Base-by-base conservation (phyloP, 1,140 invertebrate genomes). In the Hylaeus volcanicus region DNA sequence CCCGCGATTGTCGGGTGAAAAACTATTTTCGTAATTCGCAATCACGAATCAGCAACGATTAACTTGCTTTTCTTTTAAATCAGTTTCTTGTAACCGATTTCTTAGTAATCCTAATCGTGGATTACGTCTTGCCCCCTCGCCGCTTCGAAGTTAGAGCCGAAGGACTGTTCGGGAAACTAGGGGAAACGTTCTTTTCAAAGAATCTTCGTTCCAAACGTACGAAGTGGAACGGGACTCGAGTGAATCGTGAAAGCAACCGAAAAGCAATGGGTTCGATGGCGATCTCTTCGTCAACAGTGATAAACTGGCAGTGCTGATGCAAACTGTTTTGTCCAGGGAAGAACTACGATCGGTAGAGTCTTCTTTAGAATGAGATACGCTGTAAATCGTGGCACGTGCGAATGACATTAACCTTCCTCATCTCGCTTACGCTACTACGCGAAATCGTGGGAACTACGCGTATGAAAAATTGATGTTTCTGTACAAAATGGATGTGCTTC, bases 241-340 rank as follows among this genome's bases (percentile, higher is more conserved):
- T 74, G 11, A 37, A 64, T 63, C 45, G 39, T 48, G 73, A 37
- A 61, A 39, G 26, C 26, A 26, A 26, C 26, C 26, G 26, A 26
- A 60, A 77, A 77, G 55, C 65, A 55, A 69, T 45, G 65, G 51
- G 53, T 5, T 41, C 53, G 55, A 51, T 56, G 60, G 5, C 37
- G 51, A 39, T 51, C 39, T n/a, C 39, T 61, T 26, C 51, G 51
- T 68, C 58, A 71, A 79, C 78, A 51, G 55, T 70, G 78, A 63
- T n/a, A 80, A 74, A 74, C 41, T 83, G 82, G 79, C 82, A 84
- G 82, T 84, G 79, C 79, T 84, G 66, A 70, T 66, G 74, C 66
- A 84, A 77, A 75, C 73, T 70, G 63, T 81, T 53, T 26, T 64
- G 5, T 11, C n/a, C 70, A 55, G 77, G 77, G 77, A 79, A 79